phyloP scores from a whole-genome alignment of 2,113 vertebrate species.

The Jaculus jaculus region DNA sequence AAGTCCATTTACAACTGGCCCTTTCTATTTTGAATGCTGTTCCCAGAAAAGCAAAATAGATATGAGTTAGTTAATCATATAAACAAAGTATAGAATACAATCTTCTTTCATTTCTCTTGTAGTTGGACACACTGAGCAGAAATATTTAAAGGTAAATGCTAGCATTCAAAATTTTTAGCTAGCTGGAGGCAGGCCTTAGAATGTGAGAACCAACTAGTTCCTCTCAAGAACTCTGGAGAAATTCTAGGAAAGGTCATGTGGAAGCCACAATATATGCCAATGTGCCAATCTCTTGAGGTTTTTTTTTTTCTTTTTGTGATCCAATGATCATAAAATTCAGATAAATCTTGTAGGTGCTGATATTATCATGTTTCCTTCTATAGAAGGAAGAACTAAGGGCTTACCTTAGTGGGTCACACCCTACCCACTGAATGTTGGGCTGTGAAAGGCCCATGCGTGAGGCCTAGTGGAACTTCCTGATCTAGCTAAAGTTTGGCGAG shows the following conservation, averaged over 20 bases:
- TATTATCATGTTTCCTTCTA: constrained; percentile 37
- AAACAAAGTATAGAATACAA: constrained; percentile 32
- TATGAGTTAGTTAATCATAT: constrained; percentile 15
- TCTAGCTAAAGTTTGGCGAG: too few relatives aligned
- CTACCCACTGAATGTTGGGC: too few relatives aligned
- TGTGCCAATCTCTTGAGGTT: constrained; percentile 39
- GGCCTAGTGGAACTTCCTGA: too few relatives aligned
- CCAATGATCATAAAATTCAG: constrained; percentile 25
- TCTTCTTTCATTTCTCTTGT: constrained; percentile 27
- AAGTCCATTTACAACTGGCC: not conserved
- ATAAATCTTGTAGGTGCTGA: not conserved
- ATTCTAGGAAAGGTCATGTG: constrained; percentile 43
- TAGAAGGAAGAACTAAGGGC: constrained; percentile 1
- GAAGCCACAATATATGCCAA: constrained; percentile 55
- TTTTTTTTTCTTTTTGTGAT: constrained; percentile 49
- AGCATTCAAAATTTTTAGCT: constrained; percentile 40
- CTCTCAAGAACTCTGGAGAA: constrained; percentile 38
- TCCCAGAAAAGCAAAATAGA: constrained; percentile 38
- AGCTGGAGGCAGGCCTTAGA: constrained; percentile 3
- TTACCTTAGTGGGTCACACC: not conserved
- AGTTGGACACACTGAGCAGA: not conserved
- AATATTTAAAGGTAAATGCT: constrained; percentile 46
- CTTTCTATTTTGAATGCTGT: constrained; percentile 29
- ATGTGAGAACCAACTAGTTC: constrained; percentile 40
- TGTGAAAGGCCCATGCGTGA: too few relatives aligned